phyloP scores from a whole-genome alignment of 2,113 vertebrate species.

The Ciconia maguari region DNA sequence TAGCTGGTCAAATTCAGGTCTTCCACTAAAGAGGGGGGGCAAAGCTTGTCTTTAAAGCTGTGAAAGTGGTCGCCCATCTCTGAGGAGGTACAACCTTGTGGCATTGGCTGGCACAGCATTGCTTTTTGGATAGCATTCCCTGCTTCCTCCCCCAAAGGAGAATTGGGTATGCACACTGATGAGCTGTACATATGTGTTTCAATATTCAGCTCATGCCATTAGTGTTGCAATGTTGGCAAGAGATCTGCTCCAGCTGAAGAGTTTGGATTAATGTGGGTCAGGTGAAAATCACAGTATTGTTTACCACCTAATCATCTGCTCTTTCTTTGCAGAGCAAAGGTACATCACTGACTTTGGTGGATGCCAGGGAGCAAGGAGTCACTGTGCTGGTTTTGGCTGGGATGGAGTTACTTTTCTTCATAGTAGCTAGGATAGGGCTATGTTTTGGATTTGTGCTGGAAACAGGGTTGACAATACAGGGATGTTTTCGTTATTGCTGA shows the following conservation, averaged over 20 bases:
- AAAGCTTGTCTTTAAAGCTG: background rate
- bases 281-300: background rate
- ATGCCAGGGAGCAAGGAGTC: background rate
- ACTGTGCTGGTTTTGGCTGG: too few species aligned
- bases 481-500: too few species aligned
- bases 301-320: background rate
- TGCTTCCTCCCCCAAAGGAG: background rate
- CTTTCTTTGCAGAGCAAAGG: background rate
- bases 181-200: background rate
- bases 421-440: too few species aligned
- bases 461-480: too few species aligned
- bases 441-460: too few species aligned
- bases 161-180: background rate
- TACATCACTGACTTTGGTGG: fast-evolving
- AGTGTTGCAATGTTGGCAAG: background rate
- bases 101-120: background rate
- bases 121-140: background rate
- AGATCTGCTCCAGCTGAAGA: background rate
- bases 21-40: background rate
- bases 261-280: background rate
- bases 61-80: background rate
- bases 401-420: too few species aligned
- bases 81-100: background rate
- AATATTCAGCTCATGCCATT: background rate
- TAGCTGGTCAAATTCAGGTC: background rate